Evolutionary conservation across 2,113 vertebrate species (phyloP).

Genomic region (Triplophysa rosa): DNA sequence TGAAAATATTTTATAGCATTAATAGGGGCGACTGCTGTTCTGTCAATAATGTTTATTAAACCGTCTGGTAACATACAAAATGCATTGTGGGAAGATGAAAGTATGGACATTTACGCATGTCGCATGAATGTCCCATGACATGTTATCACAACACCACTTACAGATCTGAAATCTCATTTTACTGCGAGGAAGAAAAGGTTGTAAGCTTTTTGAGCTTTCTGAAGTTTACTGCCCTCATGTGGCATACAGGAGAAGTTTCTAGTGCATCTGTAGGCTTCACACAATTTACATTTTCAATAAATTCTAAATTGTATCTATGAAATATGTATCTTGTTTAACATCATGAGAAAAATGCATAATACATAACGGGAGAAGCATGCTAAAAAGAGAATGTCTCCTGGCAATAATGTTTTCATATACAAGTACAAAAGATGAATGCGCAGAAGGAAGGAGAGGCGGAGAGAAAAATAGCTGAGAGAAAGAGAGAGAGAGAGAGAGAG

Average conservation of each 20-base stretch:
- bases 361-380: neutral
- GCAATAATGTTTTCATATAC: neutral
- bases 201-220: neutral
- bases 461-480: neutral
- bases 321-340: neutral
- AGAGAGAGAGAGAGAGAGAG: neutral
- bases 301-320: neutral
- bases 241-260: neutral
- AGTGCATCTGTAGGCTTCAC: too few species aligned
- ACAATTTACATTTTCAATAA: too few species aligned
- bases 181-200: slow-evolving; percentile 9
- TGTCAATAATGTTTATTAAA: slow-evolving; percentile 22
- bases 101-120: slow-evolving; percentile 2
- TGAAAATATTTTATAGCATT: neutral
- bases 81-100: neutral
- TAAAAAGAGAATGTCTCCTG: neutral
- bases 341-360: neutral
- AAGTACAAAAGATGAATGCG: neutral
- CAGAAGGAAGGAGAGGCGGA: neutral
- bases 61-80: slow-evolving; percentile 10
- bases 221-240: neutral
- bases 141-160: slow-evolving; percentile 1
- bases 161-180: slow-evolving; percentile 31
- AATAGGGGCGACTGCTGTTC: slow-evolving; percentile 2
- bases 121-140: neutral